Percentiles rank a stretch among this genome's conserved stretches.
Conservation (phyloP, 2,797 vertebrate genomes). For the Emydoidea blandingii region DNA sequence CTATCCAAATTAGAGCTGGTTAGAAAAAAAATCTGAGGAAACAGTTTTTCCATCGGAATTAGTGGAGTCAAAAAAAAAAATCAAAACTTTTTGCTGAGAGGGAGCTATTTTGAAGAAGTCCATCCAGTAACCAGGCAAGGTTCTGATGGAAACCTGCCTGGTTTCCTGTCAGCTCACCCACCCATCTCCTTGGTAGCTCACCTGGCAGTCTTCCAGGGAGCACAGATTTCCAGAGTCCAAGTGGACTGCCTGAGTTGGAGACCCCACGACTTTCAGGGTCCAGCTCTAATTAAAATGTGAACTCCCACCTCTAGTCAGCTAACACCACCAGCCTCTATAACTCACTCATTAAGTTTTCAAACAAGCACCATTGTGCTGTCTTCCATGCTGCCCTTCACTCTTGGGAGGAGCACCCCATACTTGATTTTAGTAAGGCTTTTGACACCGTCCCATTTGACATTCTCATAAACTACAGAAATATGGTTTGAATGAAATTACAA, state of each 20-base stretch:
- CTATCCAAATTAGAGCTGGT: not conserved
- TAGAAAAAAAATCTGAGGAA: not conserved
- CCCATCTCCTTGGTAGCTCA: not conserved
- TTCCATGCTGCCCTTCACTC: not conserved
- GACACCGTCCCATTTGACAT: no score
- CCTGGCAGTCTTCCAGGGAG: not conserved
- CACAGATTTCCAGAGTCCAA: not conserved
- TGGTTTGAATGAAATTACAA: no score
- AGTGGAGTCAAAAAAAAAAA: not conserved
- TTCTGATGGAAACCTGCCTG: not conserved
- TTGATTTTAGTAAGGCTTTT: no score
- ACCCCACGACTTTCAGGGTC: not conserved
- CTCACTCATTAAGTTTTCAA: not conserved
- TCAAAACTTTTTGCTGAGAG: not conserved
- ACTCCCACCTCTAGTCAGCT: no score
- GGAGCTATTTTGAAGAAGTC: not conserved
- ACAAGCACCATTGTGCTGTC: not conserved
- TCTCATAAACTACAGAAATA: no score
- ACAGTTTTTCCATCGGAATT: not conserved
- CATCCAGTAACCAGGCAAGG: not conserved
- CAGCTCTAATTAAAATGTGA: not conserved
- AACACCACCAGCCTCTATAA: not conserved
- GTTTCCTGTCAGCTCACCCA: not conserved
- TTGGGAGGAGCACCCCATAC: not conserved
- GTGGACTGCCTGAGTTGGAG: not conserved